Base-by-base conservation (phyloP, 2,888 invertebrate species). In the Metopia argyrocephala region DNA sequence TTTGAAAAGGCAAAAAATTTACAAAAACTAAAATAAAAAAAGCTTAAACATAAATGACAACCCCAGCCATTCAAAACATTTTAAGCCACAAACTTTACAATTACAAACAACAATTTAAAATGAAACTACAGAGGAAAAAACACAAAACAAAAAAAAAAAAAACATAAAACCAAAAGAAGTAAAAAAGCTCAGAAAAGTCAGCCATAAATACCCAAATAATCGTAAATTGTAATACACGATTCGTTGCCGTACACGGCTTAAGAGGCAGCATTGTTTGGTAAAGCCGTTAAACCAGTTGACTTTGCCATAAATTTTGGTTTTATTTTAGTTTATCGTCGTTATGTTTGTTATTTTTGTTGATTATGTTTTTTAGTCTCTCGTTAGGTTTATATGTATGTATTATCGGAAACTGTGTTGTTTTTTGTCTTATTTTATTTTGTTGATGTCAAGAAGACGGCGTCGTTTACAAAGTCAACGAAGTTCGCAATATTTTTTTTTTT, bases 251-350 rank as follows among this genome's bases (percentile, higher is more conserved):
- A n/a, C n/a, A n/a, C n/a, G n/a, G n/a, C n/a, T n/a, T n/a, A n/a
- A n/a, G n/a, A n/a, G 80, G 80, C 76, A 73, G 76, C 80, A 76
- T 68, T 76, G 73, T 76, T 80, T 76, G 76, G 76, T 76, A 76
- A n/a, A 80, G 80, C 80, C 80, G 80, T 80, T 80, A 80, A 80
- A 80, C 76, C 76, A 76, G 73, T 73, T 73, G 80, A 73, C 45
- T 76, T 76, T 64, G 69, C 66, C 68, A 80, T 80, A 80, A 80
- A 80, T 80, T 79, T 80, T 54, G 79, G 70, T 71, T 79, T 76
- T 69, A 52, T 79, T 78, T 21, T 59, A 31, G 20, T 45, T 21
- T 65, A 46, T 70, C 50, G 50, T 31, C 48, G 57, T 23, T 5
- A n/a, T 38, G 38, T 38, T 21, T 23, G 48, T 28, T 57, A 50